Conservation (phyloP, 2,797 vertebrate genomes). For the Pipistrellus kuhlii region DNA sequence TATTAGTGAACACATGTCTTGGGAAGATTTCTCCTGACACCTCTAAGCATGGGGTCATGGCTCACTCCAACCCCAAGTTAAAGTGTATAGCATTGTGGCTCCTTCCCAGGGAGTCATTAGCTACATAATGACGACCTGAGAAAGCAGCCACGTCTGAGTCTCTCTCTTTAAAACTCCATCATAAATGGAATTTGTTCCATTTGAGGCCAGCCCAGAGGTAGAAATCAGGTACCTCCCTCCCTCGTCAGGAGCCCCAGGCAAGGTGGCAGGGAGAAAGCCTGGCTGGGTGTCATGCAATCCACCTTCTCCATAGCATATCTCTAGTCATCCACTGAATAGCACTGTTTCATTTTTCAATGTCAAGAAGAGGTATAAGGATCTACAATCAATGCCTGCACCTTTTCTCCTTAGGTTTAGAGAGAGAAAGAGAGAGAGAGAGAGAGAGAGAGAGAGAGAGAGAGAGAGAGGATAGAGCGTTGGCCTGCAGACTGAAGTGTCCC, state of each 20-base stretch:
- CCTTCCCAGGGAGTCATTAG: too few relatives aligned
- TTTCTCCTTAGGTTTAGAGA: not conserved
- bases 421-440: too few relatives aligned
- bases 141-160: constrained; percentile 65
- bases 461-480: too few relatives aligned
- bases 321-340: not conserved
- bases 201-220: not conserved
- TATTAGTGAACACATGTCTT: not conserved
- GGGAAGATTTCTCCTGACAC: constrained; percentile 41
- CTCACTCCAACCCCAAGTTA: constrained; percentile 64
- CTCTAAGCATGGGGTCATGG: constrained; percentile 40
- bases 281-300: not conserved
- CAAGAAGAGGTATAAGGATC: not conserved
- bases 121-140: constrained; percentile 71
- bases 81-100: constrained; percentile 38
- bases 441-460: too few relatives aligned
- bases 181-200: not conserved
- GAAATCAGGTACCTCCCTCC: not conserved
- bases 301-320: not conserved
- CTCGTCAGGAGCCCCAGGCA: not conserved
- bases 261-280: not conserved
- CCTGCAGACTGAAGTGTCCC: too few relatives aligned
- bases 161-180: constrained; percentile 20
- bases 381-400: not conserved
- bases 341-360: not conserved